Conservation (phyloP, 2,113 vertebrate genomes). For the Sapayoa aenigma region DNA sequence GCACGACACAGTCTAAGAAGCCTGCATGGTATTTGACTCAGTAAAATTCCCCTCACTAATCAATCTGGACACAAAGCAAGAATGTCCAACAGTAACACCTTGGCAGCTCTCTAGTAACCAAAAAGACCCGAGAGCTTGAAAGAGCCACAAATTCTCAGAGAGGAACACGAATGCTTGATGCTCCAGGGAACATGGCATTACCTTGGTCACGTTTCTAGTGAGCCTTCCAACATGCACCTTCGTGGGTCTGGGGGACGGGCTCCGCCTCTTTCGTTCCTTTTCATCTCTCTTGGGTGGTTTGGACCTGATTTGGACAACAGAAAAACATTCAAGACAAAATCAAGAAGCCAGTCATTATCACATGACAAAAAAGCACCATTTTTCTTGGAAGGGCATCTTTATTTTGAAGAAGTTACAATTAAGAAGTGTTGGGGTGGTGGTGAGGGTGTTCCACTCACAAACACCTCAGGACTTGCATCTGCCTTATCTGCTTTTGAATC, state of each 20-base stretch:
- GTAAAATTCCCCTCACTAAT: not conserved
- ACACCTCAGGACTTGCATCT: not conserved
- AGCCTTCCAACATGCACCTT: slow-evolving; percentile 94
- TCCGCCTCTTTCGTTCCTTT: slow-evolving; percentile 91
- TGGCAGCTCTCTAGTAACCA: not conserved
- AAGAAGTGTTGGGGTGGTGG: not conserved
- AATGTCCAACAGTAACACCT: not conserved
- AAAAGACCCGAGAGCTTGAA: not conserved
- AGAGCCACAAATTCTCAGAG: not conserved
- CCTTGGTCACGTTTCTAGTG: slow-evolving; percentile 96
- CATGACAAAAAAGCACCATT: not conserved
- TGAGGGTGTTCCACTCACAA: not conserved
- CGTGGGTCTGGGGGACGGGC: slow-evolving; percentile 91
- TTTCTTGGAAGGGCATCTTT: not conserved
- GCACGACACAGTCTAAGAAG: not conserved
- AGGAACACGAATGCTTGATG: not conserved
- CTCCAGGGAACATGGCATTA: not conserved
- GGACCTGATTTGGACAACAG: slow-evolving; percentile 74
- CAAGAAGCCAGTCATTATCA: not conserved
- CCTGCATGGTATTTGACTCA: not conserved
- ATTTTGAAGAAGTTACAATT: not conserved
- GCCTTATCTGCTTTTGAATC: not conserved
- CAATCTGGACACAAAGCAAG: not conserved
- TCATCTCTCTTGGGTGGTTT: slow-evolving; percentile 96
- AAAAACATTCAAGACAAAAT: not conserved